Percentiles rank a stretch among this genome's conserved stretches.
These are phyloP conservation scores for Pachycephala philippinensis DNA, from an alignment of 2,113 vertebrate species.

Conservation along the genomic window DNA sequence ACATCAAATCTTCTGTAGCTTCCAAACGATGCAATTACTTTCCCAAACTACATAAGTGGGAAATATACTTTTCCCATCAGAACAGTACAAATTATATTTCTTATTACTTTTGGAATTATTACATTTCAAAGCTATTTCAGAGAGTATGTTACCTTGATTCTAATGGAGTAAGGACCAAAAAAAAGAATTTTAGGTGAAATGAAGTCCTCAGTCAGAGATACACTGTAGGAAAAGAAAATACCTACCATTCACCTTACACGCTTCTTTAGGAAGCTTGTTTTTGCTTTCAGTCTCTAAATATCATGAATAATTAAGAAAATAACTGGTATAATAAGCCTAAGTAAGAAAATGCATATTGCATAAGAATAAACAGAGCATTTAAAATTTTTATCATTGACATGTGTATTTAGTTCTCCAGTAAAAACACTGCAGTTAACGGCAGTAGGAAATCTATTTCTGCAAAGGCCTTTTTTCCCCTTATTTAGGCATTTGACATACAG, in stretches of 20 bases:
- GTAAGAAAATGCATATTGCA: neutral
- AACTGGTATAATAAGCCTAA: neutral
- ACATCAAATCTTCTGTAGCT: neutral
- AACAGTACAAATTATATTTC: neutral
- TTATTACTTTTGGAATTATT: neutral
- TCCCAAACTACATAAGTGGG: neutral
- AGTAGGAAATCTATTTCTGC: neutral
- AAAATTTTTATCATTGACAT: neutral
- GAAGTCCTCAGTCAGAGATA: neutral
- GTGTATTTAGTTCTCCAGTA: neutral
- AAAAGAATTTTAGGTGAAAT: neutral
- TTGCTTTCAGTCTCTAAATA: neutral
- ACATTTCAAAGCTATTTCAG: constrained; percentile 8
- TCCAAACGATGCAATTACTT: neutral
- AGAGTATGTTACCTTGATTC: neutral
- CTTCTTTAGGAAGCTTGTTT: neutral
- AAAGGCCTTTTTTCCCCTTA: neutral
- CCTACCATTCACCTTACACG: neutral
- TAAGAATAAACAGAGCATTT: neutral
- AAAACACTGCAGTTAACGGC: neutral
- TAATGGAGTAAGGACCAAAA: neutral
- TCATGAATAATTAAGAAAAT: neutral
- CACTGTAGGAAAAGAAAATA: neutral
- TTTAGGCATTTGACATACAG: constrained; percentile 38
- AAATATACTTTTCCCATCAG: constrained; percentile 10